Base-by-base conservation (phyloP, 1,140 invertebrate genomes). In the Drosophila melanica region DNA sequence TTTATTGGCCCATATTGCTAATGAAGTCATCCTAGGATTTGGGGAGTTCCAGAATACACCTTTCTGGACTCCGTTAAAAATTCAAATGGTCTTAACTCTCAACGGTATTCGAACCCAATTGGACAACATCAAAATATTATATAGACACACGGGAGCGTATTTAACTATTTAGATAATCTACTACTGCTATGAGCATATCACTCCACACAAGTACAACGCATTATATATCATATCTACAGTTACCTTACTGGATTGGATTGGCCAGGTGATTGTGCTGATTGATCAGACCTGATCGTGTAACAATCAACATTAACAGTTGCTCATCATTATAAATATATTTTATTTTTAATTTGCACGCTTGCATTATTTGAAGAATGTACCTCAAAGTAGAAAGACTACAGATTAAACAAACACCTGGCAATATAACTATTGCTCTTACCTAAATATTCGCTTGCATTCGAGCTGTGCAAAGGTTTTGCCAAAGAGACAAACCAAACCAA, bases 1-100 rank as follows among this genome's bases (percentile, higher is more conserved):
- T 96, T 69, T 96, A 96, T 92, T 96, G 95, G 95, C 95, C 95
- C 1, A 94, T 95, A 48, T 91, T 96, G 20, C 90, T 96, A 8
- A 92, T 95, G 33, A 95, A 95, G 81, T 95, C 94, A 44, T 91
- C 91, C 86, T 92, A 92, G 90, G 90, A 91, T 77, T 90, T 91
- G 66, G 79, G 90, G 90, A 91, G 90, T 74, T 90, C 90, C 87
- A 91, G 90, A 87, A 64, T 65, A 47, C 85, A 86, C 16, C 58
- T 77, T 59, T 90, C 90, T 91, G 90, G 90, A 87, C 90, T 91
- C 90, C 90, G 90, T 80, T 91, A 91, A 91, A 90, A 81, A 84
- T n/a, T 33, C n/a, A 39, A 37, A 42, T 16, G 2, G 0, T 30
- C 27, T 50, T 42, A 35, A 47, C 27, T 41, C 37, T 37, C 39